A percentile compares a stretch with the other conserved stretches of the same genome.
phyloP scores from a whole-genome alignment of 2,797 vertebrate genomes.

The Myotis myotis region DNA sequence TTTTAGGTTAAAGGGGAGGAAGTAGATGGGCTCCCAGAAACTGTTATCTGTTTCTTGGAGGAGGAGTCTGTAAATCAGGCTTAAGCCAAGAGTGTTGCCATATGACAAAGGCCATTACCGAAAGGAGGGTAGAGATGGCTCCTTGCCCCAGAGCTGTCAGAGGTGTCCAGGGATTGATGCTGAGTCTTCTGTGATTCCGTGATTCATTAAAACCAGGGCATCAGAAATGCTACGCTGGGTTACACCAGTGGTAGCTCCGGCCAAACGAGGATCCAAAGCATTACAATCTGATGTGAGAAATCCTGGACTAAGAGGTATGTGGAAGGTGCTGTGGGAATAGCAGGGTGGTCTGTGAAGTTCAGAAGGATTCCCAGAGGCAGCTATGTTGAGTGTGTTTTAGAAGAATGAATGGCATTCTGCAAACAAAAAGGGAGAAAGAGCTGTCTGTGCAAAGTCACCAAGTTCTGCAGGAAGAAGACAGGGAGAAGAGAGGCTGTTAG shows the following conservation, averaged over 20 bases:
- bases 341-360: background rate
- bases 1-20: conserved; percentile 8
- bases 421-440: background rate
- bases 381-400: background rate
- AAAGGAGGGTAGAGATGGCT: background rate
- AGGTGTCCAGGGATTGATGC: background rate
- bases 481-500: background rate
- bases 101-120: background rate
- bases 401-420: background rate
- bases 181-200: background rate
- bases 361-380: background rate
- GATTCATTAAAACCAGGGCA: conserved; percentile 10
- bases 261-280: background rate
- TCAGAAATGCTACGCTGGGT: conserved; percentile 8
- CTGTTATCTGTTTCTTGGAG: background rate
- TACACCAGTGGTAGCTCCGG: background rate
- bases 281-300: background rate
- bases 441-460: background rate
- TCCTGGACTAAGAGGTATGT: background rate
- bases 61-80: conserved; percentile 8
- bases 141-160: background rate
- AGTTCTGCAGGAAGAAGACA: background rate
- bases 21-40: background rate
- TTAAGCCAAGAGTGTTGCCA: conserved; percentile 36
- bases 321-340: background rate